phyloP scores from a whole-genome alignment of 2,113 vertebrate genomes.

The Halcyon senegalensis region DNA sequence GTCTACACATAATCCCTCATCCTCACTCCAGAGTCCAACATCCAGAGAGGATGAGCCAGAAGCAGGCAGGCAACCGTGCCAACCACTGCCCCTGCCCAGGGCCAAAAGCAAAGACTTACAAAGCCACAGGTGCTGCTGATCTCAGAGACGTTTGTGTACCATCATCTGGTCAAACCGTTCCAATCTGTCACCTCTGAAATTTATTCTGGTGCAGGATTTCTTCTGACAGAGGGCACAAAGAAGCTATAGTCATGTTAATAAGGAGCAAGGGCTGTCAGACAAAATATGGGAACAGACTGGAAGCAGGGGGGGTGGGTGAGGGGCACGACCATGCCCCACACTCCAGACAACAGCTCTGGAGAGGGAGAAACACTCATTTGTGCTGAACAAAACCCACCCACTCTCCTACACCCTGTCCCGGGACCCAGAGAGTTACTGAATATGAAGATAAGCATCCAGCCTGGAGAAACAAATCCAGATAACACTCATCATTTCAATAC shows the following conservation, averaged over 20 bases:
- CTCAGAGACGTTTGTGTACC: slow-evolving; percentile 42
- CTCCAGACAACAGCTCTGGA: not conserved
- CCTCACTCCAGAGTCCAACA: not conserved
- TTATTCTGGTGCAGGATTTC: slow-evolving; percentile 44
- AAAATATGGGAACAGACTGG: slow-evolving; percentile 61
- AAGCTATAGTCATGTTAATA: slow-evolving; percentile 52
- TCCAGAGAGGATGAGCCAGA: not conserved
- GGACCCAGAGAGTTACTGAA: not conserved
- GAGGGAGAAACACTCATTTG: not conserved
- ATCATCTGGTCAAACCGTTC: slow-evolving; percentile 50
- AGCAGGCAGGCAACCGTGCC: not conserved
- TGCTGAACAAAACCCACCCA: not conserved
- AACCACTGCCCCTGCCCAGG: not conserved
- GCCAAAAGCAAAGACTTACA: not conserved
- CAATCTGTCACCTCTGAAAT: slow-evolving; percentile 65
- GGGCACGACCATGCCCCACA: not conserved
- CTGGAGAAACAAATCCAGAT: not conserved
- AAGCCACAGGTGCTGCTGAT: not conserved
- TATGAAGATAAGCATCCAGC: not conserved
- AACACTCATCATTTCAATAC: not conserved
- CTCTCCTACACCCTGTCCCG: not conserved
- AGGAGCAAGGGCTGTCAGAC: slow-evolving; percentile 45
- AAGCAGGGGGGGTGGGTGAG: not conserved
- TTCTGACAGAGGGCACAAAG: slow-evolving; percentile 51
- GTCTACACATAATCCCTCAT: rapidly evolving